Conservation (phyloP, 2,113 vertebrate species). For the Ivindomyrus marchei region DNA sequence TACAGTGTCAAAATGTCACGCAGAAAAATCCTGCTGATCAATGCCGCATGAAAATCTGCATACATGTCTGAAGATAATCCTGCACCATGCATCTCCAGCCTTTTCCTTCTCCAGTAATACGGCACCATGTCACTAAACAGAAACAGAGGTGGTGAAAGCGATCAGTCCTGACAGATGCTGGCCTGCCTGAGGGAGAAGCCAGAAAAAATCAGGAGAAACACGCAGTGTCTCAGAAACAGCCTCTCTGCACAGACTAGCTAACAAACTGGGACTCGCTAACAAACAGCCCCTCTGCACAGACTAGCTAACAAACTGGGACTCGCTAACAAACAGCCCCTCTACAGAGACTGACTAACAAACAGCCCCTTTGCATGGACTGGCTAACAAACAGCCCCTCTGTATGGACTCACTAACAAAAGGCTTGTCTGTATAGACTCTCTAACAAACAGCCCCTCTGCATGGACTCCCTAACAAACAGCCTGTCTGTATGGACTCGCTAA, state of each 20-base stretch:
- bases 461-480: not conserved
- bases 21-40: not conserved
- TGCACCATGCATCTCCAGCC: not conserved
- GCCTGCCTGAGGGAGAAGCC: constrained; percentile 30
- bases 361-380: not conserved
- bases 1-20: not conserved
- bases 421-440: too few species aligned
- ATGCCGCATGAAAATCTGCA: not conserved
- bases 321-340: not conserved
- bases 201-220: constrained; percentile 22
- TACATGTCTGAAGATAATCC: not conserved
- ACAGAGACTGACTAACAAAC: too few species aligned
- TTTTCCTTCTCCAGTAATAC: not conserved
- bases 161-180: constrained; percentile 43
- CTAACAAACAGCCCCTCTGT: not conserved
- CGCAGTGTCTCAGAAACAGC: not conserved
- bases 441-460: too few species aligned
- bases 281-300: not conserved
- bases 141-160: constrained; percentile 35
- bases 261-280: not conserved
- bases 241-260: not conserved
- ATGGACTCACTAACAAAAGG: too few species aligned
- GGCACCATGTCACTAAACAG: not conserved
- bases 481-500: not conserved
- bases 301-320: not conserved